Conservation (phyloP, 2,888 invertebrate species). For the Argyresthia goedartella region DNA sequence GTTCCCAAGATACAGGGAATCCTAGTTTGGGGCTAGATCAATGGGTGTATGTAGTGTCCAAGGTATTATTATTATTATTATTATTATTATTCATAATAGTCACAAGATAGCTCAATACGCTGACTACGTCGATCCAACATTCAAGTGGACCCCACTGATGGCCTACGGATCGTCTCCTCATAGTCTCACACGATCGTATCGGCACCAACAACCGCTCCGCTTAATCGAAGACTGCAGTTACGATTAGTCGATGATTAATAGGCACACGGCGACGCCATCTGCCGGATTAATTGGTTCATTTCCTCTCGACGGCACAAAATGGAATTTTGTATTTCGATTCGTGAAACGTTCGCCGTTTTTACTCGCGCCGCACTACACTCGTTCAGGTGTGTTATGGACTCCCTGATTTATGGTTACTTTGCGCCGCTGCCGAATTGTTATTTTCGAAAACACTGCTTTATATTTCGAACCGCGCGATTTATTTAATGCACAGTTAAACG, state of each 20-base stretch:
- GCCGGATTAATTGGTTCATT: constrained; percentile 71
- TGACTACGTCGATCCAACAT: too few relatives aligned
- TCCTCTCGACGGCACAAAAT: constrained; percentile 65
- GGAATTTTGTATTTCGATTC: constrained; percentile 66
- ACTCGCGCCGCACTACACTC: constrained; percentile 37
- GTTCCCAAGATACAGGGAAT: too few relatives aligned
- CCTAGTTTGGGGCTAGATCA: too few relatives aligned
- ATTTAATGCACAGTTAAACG: not conserved
- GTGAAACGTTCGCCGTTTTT: constrained; percentile 51
- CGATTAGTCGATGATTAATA: constrained; percentile 70
- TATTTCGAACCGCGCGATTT: not conserved
- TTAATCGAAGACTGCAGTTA: constrained; percentile 70
- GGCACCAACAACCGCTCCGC: too few relatives aligned
- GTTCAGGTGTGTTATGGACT: constrained; percentile 52
- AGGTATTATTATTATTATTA: too few relatives aligned
- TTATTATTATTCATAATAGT: too few relatives aligned
- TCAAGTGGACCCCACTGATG: too few relatives aligned
- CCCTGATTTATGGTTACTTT: constrained; percentile 44
- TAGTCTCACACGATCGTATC: too few relatives aligned
- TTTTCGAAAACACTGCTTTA: constrained; percentile 4
- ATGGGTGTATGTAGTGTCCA: too few relatives aligned
- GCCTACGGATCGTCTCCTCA: too few relatives aligned
- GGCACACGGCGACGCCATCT: constrained; percentile 67
- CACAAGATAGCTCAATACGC: too few relatives aligned
- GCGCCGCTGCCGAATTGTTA: constrained; percentile 21